These are phyloP conservation scores for Perca fluviatilis DNA, from an alignment of 2,113 vertebrate genomes.

Conservation along the genomic window DNA sequence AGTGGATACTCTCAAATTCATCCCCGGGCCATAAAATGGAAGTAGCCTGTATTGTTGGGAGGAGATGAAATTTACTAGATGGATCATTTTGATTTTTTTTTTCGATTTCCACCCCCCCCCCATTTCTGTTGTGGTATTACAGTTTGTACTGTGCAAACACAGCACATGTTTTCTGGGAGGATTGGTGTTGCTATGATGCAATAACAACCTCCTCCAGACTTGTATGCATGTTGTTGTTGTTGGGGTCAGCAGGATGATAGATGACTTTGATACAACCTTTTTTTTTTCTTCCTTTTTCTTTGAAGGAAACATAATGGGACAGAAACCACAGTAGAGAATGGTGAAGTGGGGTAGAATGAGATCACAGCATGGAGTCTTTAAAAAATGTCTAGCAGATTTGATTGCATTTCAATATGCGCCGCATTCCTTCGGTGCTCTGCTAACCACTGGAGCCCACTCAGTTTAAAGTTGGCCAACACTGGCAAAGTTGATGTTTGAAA, in stretches of 20 bases:
- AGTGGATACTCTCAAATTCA: conserved; percentile 65
- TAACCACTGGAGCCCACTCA: conserved; percentile 42
- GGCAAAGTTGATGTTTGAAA: conserved; percentile 13
- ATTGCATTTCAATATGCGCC: conserved; percentile 72
- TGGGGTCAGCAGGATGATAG: conserved; percentile 49
- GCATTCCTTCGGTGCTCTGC: conserved; percentile 60
- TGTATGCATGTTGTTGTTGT: conserved; percentile 52
- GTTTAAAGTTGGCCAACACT: conserved; percentile 58
- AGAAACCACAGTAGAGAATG: conserved; percentile 63
- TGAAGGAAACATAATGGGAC: conserved; percentile 55
- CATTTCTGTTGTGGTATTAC: conserved; percentile 52
- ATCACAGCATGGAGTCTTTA: conserved; percentile 70
- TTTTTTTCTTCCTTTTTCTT: conserved; percentile 36
- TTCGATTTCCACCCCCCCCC: not conserved
- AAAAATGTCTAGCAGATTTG: conserved; percentile 71
- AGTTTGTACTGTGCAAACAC: conserved; percentile 50
- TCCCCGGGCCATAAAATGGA: conserved; percentile 57
- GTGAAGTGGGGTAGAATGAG: conserved; percentile 63
- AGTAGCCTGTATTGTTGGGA: conserved; percentile 43
- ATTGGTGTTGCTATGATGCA: conserved; percentile 59
- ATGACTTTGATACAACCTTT: conserved; percentile 47
- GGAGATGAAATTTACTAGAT: conserved; percentile 63
- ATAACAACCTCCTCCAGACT: conserved; percentile 50
- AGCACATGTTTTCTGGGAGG: conserved; percentile 52
- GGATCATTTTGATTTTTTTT: conserved; percentile 53